Base-by-base conservation (phyloP, 2,797 vertebrate species). In the Spatula versicolor region DNA sequence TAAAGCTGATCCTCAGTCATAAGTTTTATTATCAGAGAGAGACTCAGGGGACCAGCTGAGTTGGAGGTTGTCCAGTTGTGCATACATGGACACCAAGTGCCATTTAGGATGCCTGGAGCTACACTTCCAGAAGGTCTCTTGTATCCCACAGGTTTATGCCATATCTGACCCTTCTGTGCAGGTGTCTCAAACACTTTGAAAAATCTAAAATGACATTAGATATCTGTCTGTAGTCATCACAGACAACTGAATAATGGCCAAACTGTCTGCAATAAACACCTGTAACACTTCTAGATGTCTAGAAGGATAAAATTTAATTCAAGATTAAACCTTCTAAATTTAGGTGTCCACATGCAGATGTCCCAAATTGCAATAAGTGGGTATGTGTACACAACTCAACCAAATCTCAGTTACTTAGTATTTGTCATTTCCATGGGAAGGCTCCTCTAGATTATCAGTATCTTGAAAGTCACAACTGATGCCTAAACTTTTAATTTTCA, bases 351-450 rank as follows among this genome's bases (percentile, higher is more conserved):
- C 26, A 56, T 55, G 8, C 9, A 82, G 14, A 18, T 52, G 54
- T 5, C 31, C 48, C 39, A 77, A 41, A 63, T 67, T n/a, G n/a
- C 1, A 69, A 9, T 11, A 58, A 55, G 7, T 0, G 0, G 21
- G 31, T 86, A 3, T 21, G 8, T 55, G 16, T 39, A 66, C 18
- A 54, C 5, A 84, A 30, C 2, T 75, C 25, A 62, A 26, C 1
- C 12, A 84, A 86, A 22, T 0, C 2, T 72, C 78, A 0, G 0
- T 6, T 69, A 15, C 1, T 74, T 79, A 52, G 1, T 37, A 21
- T 26, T 15, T 64, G 3, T 11, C 52, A 48, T 74, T 85, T 91
- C 16, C 3, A 15, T 31, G 13, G 17, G 35, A 66, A 72, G 23
- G 31, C 7, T 85, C 14, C 16, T 82, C 30, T 67, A 75, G 68